These are phyloP conservation scores for Girardinichthys multiradiatus DNA, from an alignment of 2,113 vertebrate genomes.

Conservation along the genomic window DNA sequence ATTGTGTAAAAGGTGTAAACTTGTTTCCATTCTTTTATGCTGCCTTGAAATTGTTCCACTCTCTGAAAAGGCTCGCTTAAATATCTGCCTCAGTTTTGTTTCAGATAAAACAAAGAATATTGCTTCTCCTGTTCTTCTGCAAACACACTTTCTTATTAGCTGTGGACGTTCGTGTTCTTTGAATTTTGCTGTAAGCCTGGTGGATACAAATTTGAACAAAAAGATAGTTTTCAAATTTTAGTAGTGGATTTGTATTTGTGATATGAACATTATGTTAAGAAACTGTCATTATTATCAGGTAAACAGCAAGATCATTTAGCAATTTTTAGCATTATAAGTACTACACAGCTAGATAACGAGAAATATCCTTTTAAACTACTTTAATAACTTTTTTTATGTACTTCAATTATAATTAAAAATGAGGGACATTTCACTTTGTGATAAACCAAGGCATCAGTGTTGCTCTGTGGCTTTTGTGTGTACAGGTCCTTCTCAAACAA, in stretches of 20 bases:
- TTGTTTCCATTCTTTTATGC: slow-evolving; percentile 6
- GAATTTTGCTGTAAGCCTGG: slow-evolving; percentile 12
- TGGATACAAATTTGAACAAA: neutral
- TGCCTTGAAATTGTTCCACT: slow-evolving; percentile 1
- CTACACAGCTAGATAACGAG: neutral
- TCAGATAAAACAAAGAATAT: slow-evolving; percentile 38
- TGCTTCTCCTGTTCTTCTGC: slow-evolving; percentile 23
- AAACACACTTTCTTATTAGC: slow-evolving; percentile 41
- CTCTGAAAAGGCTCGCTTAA: neutral
- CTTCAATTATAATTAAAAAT: neutral
- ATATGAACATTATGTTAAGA: neutral
- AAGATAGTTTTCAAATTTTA: slow-evolving; percentile 9
- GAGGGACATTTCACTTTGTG: too few relatives aligned
- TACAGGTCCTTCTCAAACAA: too few relatives aligned
- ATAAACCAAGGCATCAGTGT: too few relatives aligned
- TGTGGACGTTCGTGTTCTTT: slow-evolving; percentile 20
- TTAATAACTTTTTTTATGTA: neutral
- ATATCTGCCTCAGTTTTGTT: slow-evolving; percentile 9
- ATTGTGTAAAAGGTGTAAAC: neutral
- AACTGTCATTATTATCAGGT: neutral
- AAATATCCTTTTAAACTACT: neutral
- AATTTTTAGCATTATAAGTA: neutral
- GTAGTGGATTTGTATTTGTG: neutral
- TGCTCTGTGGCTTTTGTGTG: neutral
- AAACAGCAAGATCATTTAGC: neutral